A percentile compares a stretch with the other conserved stretches of the same genome.
These are phyloP conservation scores for Camelus bactrianus DNA, from an alignment of 2,113 vertebrate genomes.

Conservation along the genomic window DNA sequence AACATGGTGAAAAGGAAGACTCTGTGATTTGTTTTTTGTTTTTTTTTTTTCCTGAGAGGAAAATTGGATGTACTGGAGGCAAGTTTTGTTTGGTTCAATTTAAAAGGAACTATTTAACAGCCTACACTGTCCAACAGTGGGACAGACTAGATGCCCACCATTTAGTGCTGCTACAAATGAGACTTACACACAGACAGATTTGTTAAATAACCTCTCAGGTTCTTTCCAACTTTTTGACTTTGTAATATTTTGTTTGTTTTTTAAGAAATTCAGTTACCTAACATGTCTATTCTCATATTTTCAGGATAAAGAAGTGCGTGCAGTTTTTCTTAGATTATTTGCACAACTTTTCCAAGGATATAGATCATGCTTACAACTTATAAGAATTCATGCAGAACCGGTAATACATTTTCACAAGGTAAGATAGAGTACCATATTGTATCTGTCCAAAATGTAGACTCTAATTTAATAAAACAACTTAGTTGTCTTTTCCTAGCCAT, in stretches of 20 bases:
- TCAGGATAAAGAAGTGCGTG: conserved; percentile 98
- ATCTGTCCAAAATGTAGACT: conserved; percentile 32
- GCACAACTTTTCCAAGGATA: conserved; percentile 99
- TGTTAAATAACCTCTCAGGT: not conserved
- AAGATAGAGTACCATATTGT: conserved; percentile 60
- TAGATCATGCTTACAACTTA: conserved; percentile 98
- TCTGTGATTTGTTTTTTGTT: not conserved
- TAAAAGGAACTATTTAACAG: conserved; percentile 11
- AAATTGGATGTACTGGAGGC: not conserved
- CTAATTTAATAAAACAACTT: conserved; percentile 19
- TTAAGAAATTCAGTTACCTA: conserved; percentile 54
- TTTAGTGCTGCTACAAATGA: not conserved
- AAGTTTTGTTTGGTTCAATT: conserved; percentile 55
- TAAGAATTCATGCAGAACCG: conserved; percentile 97
- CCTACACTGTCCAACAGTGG: not conserved
- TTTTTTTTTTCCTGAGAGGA: not conserved
- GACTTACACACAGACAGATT: not conserved
- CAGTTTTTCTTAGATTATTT: conserved; percentile 98
- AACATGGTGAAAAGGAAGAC: not conserved
- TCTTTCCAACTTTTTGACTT: conserved; percentile 25
- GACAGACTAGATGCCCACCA: not conserved
- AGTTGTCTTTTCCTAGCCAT: not conserved
- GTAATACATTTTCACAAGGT: conserved; percentile 99
- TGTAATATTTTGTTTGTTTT: conserved; percentile 28
- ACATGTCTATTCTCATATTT: conserved; percentile 64